Percentiles rank a stretch among this genome's conserved stretches.
Evolutionary conservation across 2,113 vertebrate species (phyloP).

Genomic region (Canis aureus): DNA sequence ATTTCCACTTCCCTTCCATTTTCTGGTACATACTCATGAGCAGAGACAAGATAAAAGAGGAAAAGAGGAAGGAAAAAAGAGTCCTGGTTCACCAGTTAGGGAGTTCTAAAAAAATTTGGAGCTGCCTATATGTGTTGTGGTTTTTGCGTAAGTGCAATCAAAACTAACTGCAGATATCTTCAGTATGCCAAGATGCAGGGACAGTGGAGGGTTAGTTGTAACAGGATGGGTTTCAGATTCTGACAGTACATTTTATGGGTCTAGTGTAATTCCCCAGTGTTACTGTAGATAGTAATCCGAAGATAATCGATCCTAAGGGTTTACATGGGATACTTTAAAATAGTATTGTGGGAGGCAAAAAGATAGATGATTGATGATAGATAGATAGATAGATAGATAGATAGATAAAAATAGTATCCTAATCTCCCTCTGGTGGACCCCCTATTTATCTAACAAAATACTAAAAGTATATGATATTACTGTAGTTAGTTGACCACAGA

Average conservation of each 20-base stretch:
- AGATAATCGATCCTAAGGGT: background rate
- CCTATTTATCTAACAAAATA: constrained; percentile 18
- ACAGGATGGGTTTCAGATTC: background rate
- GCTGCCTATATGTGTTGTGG: background rate
- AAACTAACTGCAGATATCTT: background rate
- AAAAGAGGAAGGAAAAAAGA: background rate
- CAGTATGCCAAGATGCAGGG: background rate
- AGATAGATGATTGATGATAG: too few species aligned
- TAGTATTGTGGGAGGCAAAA: background rate
- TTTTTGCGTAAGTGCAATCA: background rate
- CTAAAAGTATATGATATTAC: background rate
- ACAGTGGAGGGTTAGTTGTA: background rate
- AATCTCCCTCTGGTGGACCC: background rate
- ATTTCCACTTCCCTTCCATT: constrained; percentile 28
- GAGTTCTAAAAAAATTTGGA: background rate
- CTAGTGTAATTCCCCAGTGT: background rate
- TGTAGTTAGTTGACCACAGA: background rate
- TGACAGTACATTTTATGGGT: background rate
- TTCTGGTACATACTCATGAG: background rate
- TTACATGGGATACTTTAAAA: background rate
- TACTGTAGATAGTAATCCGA: background rate
- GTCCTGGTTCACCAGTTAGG: background rate
- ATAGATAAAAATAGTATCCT: background rate
- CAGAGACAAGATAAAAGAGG: background rate
- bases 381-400: background rate